Base-by-base conservation (phyloP, 2,797 vertebrate species). In the Crax fasciolata region DNA sequence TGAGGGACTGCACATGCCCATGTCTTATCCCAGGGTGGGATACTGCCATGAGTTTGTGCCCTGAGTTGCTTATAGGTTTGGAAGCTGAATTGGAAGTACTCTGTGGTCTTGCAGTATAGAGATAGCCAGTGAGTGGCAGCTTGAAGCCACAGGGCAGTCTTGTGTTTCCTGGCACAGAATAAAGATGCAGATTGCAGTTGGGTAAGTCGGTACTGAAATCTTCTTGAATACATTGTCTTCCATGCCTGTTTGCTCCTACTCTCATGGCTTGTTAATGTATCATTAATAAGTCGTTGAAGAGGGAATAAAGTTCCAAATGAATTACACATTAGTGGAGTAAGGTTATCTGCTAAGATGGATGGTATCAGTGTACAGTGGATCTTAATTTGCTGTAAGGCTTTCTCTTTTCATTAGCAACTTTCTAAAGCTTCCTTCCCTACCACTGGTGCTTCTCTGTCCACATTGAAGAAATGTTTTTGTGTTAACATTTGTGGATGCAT, bases 251-350 rank as follows among this genome's bases (percentile, higher is more conserved):
- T 93, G 52, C 62, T 93, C 63, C 74, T 66, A 62, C 44, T 90
- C 55, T 75, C 57, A 65, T 77, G 73, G 67, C 49, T 87, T 91
- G 49, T 80, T 93, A 93, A 68, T 95, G 85, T 91, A 88, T 90
- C 82, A 76, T 94, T 91, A 94, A 63, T 87, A 92, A 86, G 89
- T 93, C 57, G 61, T 38, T 41, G 61, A 85, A 93, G 76, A 83
- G 54, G 65, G 91, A 96, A 77, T 59, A 90, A 90, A 92, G 59
- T 93, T 94, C 67, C n/a, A 84, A 55, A 90, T 90, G 74, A 95
- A 94, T 94, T 94, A 93, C 70, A 58, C 73, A 82, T 92, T 76
- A 63, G 12, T 51, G 41, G 61, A 58, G 54, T 84, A 74, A 79
- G 71, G 55, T 35, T 63, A 67, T 82, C 59, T 86, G 17, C 73